phyloP scores from a whole-genome alignment of 2,888 invertebrate species.

The Brassicogethes aeneus region DNA sequence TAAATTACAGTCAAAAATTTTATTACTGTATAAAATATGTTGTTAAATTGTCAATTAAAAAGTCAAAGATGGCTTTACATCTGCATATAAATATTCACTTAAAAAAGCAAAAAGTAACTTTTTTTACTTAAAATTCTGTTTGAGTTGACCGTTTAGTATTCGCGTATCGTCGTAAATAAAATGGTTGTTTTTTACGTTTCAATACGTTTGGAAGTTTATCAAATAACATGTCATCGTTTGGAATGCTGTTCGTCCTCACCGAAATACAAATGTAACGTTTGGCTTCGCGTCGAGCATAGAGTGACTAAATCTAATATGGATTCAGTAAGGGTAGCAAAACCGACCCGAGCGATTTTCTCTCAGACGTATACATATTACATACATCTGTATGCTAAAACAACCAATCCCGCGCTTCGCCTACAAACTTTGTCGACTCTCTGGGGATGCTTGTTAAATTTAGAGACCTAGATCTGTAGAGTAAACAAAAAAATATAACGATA shows the following conservation, averaged over 20 bases:
- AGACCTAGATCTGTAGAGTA: no score
- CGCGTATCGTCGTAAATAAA: neutral
- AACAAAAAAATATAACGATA: no score
- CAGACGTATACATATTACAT: constrained; percentile 19
- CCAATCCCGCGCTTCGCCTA: constrained; percentile 29
- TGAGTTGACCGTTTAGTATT: no score
- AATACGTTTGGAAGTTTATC: constrained; percentile 1
- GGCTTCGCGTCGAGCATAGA: neutral
- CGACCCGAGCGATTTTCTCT: neutral
- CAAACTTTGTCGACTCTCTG: neutral
- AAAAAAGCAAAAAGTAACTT: no score
- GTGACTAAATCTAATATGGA: constrained; percentile 1
- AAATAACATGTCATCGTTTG: constrained; percentile 1
- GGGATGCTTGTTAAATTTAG: neutral
- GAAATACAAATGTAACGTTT: neutral
- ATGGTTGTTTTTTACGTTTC: constrained; percentile 1
- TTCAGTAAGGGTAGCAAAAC: neutral
- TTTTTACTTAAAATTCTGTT: no score
- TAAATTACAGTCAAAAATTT: no score
- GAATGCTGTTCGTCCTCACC: neutral
- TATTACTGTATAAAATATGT: no score
- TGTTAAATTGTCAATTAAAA: no score
- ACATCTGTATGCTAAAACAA: constrained; percentile 38
- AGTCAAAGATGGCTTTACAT: no score
- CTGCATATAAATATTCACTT: no score